Conservation (phyloP, 2,797 vertebrate species). For the Tangara arthus region DNA sequence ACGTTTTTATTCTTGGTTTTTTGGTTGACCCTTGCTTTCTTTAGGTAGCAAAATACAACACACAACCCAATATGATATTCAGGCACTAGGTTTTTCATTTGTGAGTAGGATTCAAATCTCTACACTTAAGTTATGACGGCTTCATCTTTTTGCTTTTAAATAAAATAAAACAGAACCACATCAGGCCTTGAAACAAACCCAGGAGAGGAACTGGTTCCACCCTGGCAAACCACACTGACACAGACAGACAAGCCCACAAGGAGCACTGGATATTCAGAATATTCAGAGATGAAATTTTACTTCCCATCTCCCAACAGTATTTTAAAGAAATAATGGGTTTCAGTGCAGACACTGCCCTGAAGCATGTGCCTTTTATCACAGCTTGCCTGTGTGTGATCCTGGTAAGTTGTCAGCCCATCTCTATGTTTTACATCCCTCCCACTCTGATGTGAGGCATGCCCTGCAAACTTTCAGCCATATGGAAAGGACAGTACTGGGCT, state of each 20-base stretch:
- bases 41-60: background rate
- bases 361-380: background rate
- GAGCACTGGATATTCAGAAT: background rate
- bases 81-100: background rate
- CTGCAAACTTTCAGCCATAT: background rate
- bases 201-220: background rate
- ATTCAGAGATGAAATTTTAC: background rate
- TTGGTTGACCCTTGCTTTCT: background rate
- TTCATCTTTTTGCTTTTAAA: background rate
- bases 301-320: background rate
- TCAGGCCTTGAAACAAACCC: background rate
- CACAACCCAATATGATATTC: background rate
- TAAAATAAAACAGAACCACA: background rate
- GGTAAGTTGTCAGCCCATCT: background rate
- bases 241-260: background rate
- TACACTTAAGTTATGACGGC: background rate
- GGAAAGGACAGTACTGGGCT: background rate
- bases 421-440: background rate
- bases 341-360: background rate
- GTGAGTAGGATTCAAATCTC: background rate
- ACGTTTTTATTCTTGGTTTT: background rate
- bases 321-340: background rate
- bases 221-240: background rate
- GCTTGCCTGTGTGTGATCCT: background rate
- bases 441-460: background rate